phyloP scores from a whole-genome alignment of 92 coral and sea anemone genomes.

The Isaurus tuberculatus region DNA sequence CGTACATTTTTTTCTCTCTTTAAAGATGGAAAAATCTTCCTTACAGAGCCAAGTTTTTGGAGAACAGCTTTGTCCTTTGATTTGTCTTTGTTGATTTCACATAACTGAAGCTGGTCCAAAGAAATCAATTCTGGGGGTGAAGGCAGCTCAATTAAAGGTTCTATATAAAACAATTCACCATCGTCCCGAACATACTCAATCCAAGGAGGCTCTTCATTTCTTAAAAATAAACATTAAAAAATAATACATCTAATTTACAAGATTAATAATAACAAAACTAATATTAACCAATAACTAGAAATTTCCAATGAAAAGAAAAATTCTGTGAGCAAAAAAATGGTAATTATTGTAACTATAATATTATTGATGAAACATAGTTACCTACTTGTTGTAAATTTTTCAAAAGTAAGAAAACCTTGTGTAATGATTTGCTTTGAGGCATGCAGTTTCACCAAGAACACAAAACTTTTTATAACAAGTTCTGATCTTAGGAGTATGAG shows the following conservation, averaged over 20 bases:
- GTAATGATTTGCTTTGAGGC: no score
- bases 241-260: not conserved
- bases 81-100: slow-evolving; percentile 61
- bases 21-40: slow-evolving; percentile 77
- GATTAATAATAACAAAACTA: not conserved
- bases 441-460: no score
- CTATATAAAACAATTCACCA: slow-evolving; percentile 96
- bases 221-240: slow-evolving; percentile 17
- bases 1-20: slow-evolving; percentile 76
- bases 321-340: no score
- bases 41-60: slow-evolving; percentile 79
- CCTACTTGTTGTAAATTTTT: no score
- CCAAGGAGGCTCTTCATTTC: slow-evolving; percentile 98
- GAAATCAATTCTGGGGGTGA: slow-evolving; percentile 65
- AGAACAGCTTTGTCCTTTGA: slow-evolving; percentile 80
- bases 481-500: no score
- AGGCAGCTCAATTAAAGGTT: slow-evolving; percentile 77
- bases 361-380: no score
- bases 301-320: no score
- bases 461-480: no score
- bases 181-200: slow-evolving; percentile 87
- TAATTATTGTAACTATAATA: no score
- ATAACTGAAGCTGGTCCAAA: slow-evolving; percentile 67
- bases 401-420: no score
- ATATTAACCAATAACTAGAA: no score